These are phyloP conservation scores for Hylaeus volcanicus DNA, from an alignment of 1,140 invertebrate species.

Conservation along the genomic window DNA sequence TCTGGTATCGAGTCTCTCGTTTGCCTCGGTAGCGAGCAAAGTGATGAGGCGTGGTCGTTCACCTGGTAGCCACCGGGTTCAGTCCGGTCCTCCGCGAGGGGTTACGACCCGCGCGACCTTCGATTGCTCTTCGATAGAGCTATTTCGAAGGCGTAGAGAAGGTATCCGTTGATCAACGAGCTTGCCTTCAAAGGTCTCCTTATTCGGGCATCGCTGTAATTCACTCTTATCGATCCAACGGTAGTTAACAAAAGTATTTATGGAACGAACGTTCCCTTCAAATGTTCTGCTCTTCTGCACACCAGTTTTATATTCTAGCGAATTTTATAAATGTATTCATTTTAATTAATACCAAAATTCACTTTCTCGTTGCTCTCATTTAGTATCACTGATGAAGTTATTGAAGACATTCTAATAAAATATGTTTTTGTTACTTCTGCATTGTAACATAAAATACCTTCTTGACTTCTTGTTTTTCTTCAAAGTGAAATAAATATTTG, in stretches of 20 bases:
- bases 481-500: no score
- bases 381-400: no score
- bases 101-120: conserved; percentile 68
- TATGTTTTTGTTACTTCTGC: no score
- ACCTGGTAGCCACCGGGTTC: conserved; percentile 73
- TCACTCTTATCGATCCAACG: background rate
- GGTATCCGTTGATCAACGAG: conserved; percentile 59
- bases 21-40: conserved; percentile 70
- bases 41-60: conserved; percentile 79
- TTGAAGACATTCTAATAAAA: no score
- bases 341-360: no score
- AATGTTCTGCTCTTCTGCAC: no score
- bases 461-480: no score
- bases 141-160: conserved; percentile 69
- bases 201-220: conserved; percentile 22
- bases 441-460: no score
- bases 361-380: no score
- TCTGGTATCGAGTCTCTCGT: conserved; percentile 37
- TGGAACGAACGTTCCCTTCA: no score
- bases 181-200: conserved; percentile 38
- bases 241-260: background rate
- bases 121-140: conserved; percentile 68
- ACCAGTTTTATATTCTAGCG: no score
- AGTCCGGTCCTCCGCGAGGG: conserved; percentile 68
- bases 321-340: no score